These are phyloP conservation scores for Caenorhabditis virilis DNA, from an alignment of 2,888 invertebrate species.

Conservation along the genomic window DNA sequence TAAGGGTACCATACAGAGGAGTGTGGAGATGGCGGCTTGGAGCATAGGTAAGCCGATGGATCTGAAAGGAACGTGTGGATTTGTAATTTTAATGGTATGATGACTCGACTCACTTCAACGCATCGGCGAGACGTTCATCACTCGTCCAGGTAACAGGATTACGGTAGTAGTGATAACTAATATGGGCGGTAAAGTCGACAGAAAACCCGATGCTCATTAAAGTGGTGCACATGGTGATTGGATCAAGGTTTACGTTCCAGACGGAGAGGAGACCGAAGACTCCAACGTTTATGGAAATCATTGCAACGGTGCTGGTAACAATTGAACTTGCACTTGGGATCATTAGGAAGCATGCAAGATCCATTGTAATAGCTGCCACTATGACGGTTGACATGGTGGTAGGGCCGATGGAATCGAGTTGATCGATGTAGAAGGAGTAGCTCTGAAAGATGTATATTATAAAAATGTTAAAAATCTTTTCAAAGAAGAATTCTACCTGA, in stretches of 20 bases:
- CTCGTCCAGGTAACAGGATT: constrained; percentile 48
- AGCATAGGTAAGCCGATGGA: constrained; percentile 61
- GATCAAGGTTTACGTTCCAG: constrained; percentile 58
- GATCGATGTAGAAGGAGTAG: constrained; percentile 60
- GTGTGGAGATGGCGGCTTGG: constrained; percentile 54
- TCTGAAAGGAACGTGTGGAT: constrained; percentile 23
- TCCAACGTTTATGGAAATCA: constrained; percentile 58
- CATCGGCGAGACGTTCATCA: constrained; percentile 53
- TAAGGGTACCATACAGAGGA: constrained; percentile 50
- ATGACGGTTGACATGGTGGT: constrained; percentile 55
- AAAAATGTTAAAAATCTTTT: not conserved
- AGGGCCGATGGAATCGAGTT: constrained; percentile 52
- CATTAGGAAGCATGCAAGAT: constrained; percentile 56
- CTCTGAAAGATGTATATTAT: constrained; percentile 29
- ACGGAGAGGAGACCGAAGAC: constrained; percentile 56
- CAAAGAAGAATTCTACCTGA: constrained; percentile 43
- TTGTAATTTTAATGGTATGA: not conserved
- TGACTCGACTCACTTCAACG: constrained; percentile 37
- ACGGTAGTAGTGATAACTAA: constrained; percentile 58
- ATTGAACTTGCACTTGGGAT: constrained; percentile 52
- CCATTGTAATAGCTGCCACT: constrained; percentile 57
- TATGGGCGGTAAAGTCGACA: constrained; percentile 56
- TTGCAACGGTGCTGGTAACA: constrained; percentile 50
- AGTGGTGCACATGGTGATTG: constrained; percentile 59
- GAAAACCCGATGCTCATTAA: constrained; percentile 54